Percentiles rank a stretch among this genome's conserved stretches.
Conservation (phyloP, 2,113 vertebrate genomes). For the Nettapus auritus region DNA sequence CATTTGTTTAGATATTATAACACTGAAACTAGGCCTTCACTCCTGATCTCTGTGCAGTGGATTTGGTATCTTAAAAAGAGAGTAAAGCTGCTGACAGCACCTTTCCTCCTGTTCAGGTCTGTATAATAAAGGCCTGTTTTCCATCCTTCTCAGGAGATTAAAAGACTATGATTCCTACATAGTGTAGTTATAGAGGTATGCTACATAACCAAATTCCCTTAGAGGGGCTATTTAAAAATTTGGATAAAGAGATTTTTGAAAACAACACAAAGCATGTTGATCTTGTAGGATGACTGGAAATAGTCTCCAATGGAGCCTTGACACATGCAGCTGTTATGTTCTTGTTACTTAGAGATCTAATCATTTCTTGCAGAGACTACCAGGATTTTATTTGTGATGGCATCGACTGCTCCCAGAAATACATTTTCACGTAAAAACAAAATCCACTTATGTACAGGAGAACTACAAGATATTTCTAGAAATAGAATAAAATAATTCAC, state of each 20-base stretch:
- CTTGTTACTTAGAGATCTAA: neutral
- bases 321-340: neutral
- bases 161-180: neutral
- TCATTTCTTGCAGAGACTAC: neutral
- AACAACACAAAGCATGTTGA: neutral
- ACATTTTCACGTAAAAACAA: neutral
- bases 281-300: neutral
- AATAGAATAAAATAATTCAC: neutral
- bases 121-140: neutral
- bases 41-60: neutral
- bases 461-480: neutral
- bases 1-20: constrained; percentile 41
- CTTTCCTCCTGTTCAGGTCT: neutral
- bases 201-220: neutral
- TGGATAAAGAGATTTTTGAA: neutral
- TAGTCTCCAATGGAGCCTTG: neutral
- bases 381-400: neutral
- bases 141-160: neutral
- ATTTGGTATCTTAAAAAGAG: neutral
- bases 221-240: neutral
- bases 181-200: neutral
- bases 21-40: neutral
- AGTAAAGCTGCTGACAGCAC: neutral
- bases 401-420: neutral
- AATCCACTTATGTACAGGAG: neutral